Conservation (phyloP, 2,888 invertebrate species). For the Amiota communis region DNA sequence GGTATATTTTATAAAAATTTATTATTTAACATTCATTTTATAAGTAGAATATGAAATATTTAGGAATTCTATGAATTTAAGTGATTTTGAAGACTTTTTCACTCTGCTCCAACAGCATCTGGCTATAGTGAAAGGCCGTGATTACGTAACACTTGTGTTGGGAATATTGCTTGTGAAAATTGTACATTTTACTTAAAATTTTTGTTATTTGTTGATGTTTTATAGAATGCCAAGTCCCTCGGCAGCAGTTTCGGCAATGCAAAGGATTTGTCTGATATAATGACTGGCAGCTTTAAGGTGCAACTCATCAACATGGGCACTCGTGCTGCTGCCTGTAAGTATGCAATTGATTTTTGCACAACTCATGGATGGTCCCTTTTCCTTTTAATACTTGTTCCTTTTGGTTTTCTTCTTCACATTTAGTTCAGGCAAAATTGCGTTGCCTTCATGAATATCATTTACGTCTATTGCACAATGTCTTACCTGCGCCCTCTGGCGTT, state of each 20-base stretch:
- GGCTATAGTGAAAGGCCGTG: neutral
- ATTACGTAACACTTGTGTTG: slow-evolving; percentile 27
- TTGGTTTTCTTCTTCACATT: slow-evolving; percentile 19
- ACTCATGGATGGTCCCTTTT: neutral
- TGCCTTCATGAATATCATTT: slow-evolving; percentile 97
- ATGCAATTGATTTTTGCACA: slow-evolving; percentile 40
- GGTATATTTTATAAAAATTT: slow-evolving; percentile 55
- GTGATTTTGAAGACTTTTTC: slow-evolving; percentile 5
- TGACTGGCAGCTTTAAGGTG: slow-evolving; percentile 82
- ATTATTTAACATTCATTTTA: neutral
- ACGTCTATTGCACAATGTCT: slow-evolving; percentile 90
- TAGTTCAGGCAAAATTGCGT: slow-evolving; percentile 98
- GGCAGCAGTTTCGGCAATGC: slow-evolving; percentile 71
- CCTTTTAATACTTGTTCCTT: neutral
- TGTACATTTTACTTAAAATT: neutral
- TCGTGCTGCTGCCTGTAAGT: slow-evolving; percentile 94
- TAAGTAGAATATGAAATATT: slow-evolving; percentile 34
- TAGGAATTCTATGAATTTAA: slow-evolving; percentile 20
- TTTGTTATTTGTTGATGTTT: slow-evolving; percentile 11
- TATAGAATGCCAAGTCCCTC: slow-evolving; percentile 70
- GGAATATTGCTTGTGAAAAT: neutral
- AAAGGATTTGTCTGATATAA: slow-evolving; percentile 73
- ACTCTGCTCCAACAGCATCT: slow-evolving; percentile 35
- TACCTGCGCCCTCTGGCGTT: slow-evolving; percentile 93
- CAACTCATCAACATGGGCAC: slow-evolving; percentile 91